Evolutionary conservation across 2,888 invertebrate species (phyloP).

Genomic region (Rambutsinella grinnellia): DNA sequence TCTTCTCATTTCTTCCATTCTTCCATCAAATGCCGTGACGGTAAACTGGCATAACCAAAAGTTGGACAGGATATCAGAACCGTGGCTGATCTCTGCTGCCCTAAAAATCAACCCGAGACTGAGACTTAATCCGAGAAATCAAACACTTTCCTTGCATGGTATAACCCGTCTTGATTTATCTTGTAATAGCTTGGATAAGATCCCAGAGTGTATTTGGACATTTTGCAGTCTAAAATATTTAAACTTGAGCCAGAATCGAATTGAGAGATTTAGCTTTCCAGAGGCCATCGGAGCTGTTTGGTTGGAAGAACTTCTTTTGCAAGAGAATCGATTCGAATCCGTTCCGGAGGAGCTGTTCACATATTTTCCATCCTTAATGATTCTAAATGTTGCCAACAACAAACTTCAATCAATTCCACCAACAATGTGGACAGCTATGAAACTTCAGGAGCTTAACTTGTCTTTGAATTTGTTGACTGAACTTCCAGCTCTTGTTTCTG

Average conservation of each 20-base stretch:
- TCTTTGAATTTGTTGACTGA: slow-evolving; percentile 89
- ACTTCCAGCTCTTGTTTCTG: slow-evolving; percentile 71
- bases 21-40: slow-evolving; percentile 68
- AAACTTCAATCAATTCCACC: slow-evolving; percentile 86
- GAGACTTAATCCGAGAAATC: slow-evolving; percentile 77
- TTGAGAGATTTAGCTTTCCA: slow-evolving; percentile 75
- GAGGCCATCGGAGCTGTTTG: slow-evolving; percentile 75
- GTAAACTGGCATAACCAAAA: slow-evolving; percentile 93
- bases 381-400: slow-evolving; percentile 95
- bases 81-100: slow-evolving; percentile 89
- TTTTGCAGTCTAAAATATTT: slow-evolving; percentile 85
- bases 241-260: slow-evolving; percentile 90
- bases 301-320: slow-evolving; percentile 91
- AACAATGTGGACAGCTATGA: slow-evolving; percentile 88
- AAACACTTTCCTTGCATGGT: slow-evolving; percentile 84
- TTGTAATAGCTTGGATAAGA: slow-evolving; percentile 83
- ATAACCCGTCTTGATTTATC: slow-evolving; percentile 95
- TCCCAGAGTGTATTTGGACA: slow-evolving; percentile 88
- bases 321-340: slow-evolving; percentile 88
- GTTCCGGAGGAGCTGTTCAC: slow-evolving; percentile 85
- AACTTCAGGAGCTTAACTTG: slow-evolving; percentile 87
- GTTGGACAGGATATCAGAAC: slow-evolving; percentile 77
- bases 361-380: slow-evolving; percentile 80
- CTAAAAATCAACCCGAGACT: slow-evolving; percentile 87
- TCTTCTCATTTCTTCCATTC: slow-evolving; percentile 57